Evolutionary conservation across 2,888 invertebrate species (phyloP), one percentile per base, ranked within the genome.

Genomic region (Cheilosia vernalis): DNA sequence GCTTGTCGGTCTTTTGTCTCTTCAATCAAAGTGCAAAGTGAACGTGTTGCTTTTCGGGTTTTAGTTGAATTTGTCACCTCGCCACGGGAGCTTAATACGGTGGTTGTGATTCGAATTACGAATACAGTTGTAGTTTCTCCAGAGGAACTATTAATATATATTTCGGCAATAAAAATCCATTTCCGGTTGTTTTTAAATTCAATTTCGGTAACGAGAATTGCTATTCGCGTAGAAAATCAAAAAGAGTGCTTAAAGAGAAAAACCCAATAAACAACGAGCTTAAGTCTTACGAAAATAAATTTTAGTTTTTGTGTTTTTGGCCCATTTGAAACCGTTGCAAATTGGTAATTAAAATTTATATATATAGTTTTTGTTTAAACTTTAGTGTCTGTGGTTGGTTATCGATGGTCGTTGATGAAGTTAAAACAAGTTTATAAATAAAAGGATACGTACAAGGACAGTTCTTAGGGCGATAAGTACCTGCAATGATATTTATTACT

Each of bases 81-180:
- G 67, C 85, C 58, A 67, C 85, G 63, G 85, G 80, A 81, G 85
- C 76, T 85, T 77, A 72, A 81, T 51, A 51, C 21, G 21, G 56
- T 76, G 77, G 72, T 85, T 85, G 81, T 81, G 84, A 80, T 80
- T 37, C 74, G 66, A 74, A 74, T 17, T 69, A 69, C 77, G 76
- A 76, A 70, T 82, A 81, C 70, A 67, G 49, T 60, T 73, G 7
- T 49, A 69, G 56, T 74, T 80, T 66, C 44, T 17, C 58, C 51
- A 44, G 40, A 70, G 53, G 53, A 70, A 60, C 51, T 77, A 60
- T 13, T 10, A 13, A 37, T 56, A 9, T 61, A 49, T 70, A 1
- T n/a, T 76, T 69, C 69, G 81, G 83, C 55, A 67, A 61, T 73
- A 27, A 64, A 69, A 61, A 53, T 84, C 74, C 74, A 70, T 74